Percentiles rank a stretch among this genome's conserved stretches.
phyloP scores from a whole-genome alignment of 1,140 invertebrate species.

The Coptotermes formosanus region DNA sequence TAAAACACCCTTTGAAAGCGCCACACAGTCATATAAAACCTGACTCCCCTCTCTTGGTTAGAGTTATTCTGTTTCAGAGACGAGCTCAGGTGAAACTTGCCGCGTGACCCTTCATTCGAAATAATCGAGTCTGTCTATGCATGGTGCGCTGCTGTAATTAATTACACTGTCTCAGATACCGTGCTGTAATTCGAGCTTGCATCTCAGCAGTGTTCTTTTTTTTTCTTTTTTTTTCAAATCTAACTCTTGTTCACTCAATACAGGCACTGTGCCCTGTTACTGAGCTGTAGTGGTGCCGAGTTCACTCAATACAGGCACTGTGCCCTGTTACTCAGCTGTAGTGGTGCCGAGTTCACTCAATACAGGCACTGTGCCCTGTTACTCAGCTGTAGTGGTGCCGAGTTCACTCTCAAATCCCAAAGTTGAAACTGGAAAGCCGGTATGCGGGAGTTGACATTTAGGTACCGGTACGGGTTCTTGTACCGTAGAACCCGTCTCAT shows the following conservation, averaged over 20 bases:
- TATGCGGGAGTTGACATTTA: no score
- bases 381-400: neutral
- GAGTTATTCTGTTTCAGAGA: neutral
- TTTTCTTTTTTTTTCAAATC: neutral
- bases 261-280: neutral
- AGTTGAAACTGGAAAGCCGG: no score
- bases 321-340: neutral
- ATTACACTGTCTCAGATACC: slow-evolving; percentile 11
- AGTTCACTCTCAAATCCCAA: no score
- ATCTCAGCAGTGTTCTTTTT: neutral
- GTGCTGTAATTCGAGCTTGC: neutral
- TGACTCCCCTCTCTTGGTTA: neutral
- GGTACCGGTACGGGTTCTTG: no score
- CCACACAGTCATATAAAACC: neutral
- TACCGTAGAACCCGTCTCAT: no score
- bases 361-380: neutral
- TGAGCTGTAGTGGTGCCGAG: no score
- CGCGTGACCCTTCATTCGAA: neutral
- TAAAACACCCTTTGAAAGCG: slow-evolving; percentile 18
- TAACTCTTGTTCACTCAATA: neutral
- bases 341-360: neutral
- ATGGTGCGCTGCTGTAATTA: neutral
- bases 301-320: neutral
- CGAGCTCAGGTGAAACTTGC: neutral
- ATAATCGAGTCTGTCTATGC: neutral